phyloP scores from a whole-genome alignment of 2,113 vertebrate genomes.

The Siniperca chuatsi region DNA sequence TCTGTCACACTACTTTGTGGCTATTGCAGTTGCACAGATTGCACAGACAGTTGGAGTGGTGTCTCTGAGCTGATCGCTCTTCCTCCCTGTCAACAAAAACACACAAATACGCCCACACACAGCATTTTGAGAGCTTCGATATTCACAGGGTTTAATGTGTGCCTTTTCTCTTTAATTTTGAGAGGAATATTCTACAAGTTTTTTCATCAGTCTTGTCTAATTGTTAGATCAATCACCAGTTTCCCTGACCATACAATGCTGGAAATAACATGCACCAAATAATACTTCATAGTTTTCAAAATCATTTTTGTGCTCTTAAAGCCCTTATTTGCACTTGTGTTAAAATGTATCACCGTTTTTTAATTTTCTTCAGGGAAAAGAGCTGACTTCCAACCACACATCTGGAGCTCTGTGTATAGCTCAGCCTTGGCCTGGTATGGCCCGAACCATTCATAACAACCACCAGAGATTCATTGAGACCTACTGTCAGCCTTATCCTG shows the following conservation, averaged over 20 bases:
- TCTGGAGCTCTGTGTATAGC: constrained; percentile 88
- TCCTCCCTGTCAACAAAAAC: constrained; percentile 1
- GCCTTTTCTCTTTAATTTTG: not conserved
- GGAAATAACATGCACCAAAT: not conserved
- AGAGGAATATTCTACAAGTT: not conserved
- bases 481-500: constrained; percentile 84
- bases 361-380: constrained; percentile 76
- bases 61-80: constrained; percentile 39
- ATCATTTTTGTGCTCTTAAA: not conserved
- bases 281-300: not conserved
- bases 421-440: constrained; percentile 88
- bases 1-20: constrained; percentile 37
- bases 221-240: not conserved
- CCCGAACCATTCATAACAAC: constrained; percentile 86
- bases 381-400: constrained; percentile 73
- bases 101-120: constrained; percentile 4
- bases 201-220: not conserved
- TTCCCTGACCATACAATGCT: not conserved
- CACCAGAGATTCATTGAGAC: constrained; percentile 86
- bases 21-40: constrained; percentile 62
- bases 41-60: constrained; percentile 69
- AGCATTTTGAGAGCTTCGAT: not conserved
- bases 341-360: not conserved
- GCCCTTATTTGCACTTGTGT: not conserved
- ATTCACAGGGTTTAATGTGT: constrained; percentile 3